Base-by-base conservation (phyloP, 2,797 vertebrate species). In the Ctenosaura bakeri region DNA sequence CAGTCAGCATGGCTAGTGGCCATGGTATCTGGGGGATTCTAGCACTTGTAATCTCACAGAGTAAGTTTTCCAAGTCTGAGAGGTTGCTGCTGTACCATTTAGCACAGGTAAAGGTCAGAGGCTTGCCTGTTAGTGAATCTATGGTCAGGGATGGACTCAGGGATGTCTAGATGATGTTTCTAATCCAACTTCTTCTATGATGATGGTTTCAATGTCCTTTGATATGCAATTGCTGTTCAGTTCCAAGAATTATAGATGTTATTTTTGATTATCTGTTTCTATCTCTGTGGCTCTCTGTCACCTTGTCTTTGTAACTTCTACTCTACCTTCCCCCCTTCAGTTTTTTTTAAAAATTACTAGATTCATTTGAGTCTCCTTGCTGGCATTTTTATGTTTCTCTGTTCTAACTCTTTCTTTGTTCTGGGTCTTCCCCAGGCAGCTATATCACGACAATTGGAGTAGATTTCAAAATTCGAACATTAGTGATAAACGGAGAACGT, bases 371-470 rank as follows among this genome's bases (percentile, higher is more conserved):
- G 24, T 38, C 16, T 46, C 24, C 3, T 29, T 52, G 42, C 1
- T 26, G 69, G 9, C 22, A 12, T 54, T 32, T 76, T 52, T 46
- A n/a, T 16, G 1, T 6, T 69, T 52, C 74, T 18, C 22, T 32
- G 10, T 0, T 26, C 32, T 79, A 50, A n/a, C n/a, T 26, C 38
- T n/a, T 86, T 22, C 10, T 85, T 35, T 86, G 50, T n/a, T 56
- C 32, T 56, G n/a, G 20, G 35, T 12, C 29, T 50, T 24, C 46
- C 35, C 22, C 95, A 98, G 98, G 98, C 90, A 98, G 98, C 96
- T 98, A 98, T 96, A 98, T 98, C 96, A 98, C 98, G 76, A 98
- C 98, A 62, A 98, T 98, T 79, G 98, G 98, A 0, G 98, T 98
- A 0, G 98, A 98, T 95, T 98, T 98, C 79, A 98, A 98, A 96